phyloP scores from a whole-genome alignment of 2,888 invertebrate species.

The Mythimna lalbum region DNA sequence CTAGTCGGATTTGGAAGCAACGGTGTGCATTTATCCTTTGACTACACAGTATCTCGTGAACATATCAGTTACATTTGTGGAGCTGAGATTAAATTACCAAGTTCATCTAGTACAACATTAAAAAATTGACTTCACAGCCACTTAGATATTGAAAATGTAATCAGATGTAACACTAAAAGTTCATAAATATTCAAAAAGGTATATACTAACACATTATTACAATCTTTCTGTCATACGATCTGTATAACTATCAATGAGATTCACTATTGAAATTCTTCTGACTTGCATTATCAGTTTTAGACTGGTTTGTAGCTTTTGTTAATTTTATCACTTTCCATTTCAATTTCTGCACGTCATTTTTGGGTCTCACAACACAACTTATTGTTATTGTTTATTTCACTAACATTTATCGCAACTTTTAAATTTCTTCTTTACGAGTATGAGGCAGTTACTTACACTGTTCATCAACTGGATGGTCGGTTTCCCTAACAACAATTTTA shows the following conservation, averaged over 20 bases:
- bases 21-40: slow-evolving; percentile 16
- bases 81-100: slow-evolving; percentile 4
- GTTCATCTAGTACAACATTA: slow-evolving; percentile 13
- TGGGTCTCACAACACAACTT: not conserved
- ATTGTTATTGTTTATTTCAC: not conserved
- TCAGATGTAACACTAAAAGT: slow-evolving; percentile 16
- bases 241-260: slow-evolving; percentile 12
- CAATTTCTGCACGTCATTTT: slow-evolving; percentile 14
- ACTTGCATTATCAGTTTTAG: slow-evolving; percentile 3
- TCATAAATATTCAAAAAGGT: slow-evolving; percentile 13
- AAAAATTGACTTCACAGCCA: slow-evolving; percentile 45
- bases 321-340: slow-evolving; percentile 6
- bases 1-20: slow-evolving; percentile 21
- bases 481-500: not conserved
- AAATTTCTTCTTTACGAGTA: not conserved
- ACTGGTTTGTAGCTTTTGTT: not conserved
- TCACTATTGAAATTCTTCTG: not conserved
- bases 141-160: slow-evolving; percentile 14
- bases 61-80: slow-evolving; percentile 31
- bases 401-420: not conserved
- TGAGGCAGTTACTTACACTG: not conserved
- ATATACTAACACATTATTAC: slow-evolving; percentile 31
- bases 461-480: slow-evolving; percentile 3
- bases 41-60: slow-evolving; percentile 9
- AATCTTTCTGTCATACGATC: slow-evolving; percentile 21